Percentiles rank a stretch among this genome's conserved stretches.
phyloP scores from a whole-genome alignment of 2,113 vertebrate species.

The Ancistrus triradiatus region DNA sequence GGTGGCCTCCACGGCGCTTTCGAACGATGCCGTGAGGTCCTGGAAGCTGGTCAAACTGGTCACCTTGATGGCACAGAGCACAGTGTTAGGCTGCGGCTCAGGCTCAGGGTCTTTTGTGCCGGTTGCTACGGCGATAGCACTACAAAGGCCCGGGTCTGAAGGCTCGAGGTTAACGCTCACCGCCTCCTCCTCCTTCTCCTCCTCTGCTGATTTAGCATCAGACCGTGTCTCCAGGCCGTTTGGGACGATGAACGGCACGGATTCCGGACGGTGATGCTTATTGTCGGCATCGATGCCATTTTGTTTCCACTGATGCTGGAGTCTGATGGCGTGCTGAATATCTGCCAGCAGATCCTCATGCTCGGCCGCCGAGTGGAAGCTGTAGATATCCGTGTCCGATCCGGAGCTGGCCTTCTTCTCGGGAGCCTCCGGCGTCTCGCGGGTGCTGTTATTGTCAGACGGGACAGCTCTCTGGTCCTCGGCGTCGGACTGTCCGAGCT shows the following conservation, averaged over 20 bases:
- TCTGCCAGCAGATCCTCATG: slow-evolving; percentile 95
- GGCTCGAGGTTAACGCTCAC: slow-evolving; percentile 21
- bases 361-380: slow-evolving; percentile 93
- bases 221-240: slow-evolving; percentile 14
- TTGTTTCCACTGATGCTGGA: slow-evolving; percentile 73
- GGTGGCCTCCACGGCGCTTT: slow-evolving; percentile 44
- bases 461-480: slow-evolving; percentile 71
- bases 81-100: slow-evolving; percentile 43
- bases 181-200: slow-evolving; percentile 10
- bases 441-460: slow-evolving; percentile 62
- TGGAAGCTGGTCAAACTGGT: slow-evolving; percentile 53
- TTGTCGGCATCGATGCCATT: slow-evolving; percentile 48
- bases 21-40: slow-evolving; percentile 52
- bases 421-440: slow-evolving; percentile 53
- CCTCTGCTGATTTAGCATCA: neutral
- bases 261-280: slow-evolving; percentile 46
- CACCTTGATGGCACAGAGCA: slow-evolving; percentile 53
- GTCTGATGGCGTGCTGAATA: slow-evolving; percentile 90
- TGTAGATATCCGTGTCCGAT: slow-evolving; percentile 95
- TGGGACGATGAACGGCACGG: slow-evolving; percentile 50
- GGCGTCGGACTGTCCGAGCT: slow-evolving; percentile 81
- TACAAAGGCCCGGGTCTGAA: slow-evolving; percentile 58
- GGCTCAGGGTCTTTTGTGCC: slow-evolving; percentile 67
- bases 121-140: slow-evolving; percentile 30
- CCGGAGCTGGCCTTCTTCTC: slow-evolving; percentile 87